Percentiles rank a stretch among this genome's conserved stretches.
Conservation (phyloP, 1,140 invertebrate species). For the Apis dorsata region DNA sequence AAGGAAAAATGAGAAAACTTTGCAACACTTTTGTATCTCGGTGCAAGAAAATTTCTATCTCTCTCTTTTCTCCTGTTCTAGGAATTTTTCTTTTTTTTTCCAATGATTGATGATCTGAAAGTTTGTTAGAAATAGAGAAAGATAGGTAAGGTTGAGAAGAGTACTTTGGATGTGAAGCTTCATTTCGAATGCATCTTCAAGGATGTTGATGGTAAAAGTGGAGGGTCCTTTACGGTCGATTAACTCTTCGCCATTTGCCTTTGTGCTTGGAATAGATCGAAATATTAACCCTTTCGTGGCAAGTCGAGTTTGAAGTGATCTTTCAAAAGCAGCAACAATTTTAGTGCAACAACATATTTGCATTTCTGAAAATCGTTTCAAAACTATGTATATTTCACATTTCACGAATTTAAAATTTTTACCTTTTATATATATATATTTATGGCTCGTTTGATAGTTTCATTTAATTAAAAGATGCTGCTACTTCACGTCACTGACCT, state of each 20-base stretch:
- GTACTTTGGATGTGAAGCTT: background rate
- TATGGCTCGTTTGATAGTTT: background rate
- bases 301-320: background rate
- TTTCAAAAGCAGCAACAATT: background rate
- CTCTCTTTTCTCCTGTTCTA: background rate
- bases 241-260: slow-evolving; percentile 23
- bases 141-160: background rate
- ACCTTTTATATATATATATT: background rate
- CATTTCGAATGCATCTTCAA: slow-evolving; percentile 35
- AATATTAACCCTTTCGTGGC: slow-evolving; percentile 24
- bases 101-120: background rate
- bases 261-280: slow-evolving; percentile 44
- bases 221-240: slow-evolving; percentile 35
- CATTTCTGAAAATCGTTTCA: background rate
- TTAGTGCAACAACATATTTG: too few species aligned
- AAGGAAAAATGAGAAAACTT: background rate
- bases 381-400: background rate
- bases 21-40: background rate
- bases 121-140: background rate
- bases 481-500: background rate
- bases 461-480: slow-evolving; percentile 3
- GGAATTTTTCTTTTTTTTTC: background rate
- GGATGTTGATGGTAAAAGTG: slow-evolving; percentile 26
- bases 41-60: background rate
- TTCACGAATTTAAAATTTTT: background rate